Conservation (phyloP, 2,113 vertebrate genomes). For the Osmerus mordax region DNA sequence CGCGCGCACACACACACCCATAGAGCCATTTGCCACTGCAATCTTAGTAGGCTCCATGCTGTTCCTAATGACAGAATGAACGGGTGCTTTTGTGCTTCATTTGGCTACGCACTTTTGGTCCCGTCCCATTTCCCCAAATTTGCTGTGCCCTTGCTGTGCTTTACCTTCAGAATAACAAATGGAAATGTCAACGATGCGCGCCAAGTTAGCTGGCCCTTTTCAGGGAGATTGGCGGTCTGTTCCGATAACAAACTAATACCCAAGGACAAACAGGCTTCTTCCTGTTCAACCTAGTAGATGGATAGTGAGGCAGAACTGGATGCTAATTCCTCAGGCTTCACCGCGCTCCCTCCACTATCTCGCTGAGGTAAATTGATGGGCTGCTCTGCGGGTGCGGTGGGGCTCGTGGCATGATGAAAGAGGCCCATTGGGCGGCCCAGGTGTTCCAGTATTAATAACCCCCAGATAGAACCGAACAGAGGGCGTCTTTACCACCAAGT, state of each 20-base stretch:
- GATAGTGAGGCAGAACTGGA: not conserved
- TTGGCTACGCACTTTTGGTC: too few relatives aligned
- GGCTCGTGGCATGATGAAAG: conserved; percentile 9
- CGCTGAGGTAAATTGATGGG: conserved; percentile 2
- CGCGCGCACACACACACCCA: too few relatives aligned
- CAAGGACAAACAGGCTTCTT: conserved; percentile 1
- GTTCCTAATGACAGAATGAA: too few relatives aligned
- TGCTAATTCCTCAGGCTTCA: not conserved
- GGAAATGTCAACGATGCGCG: too few relatives aligned
- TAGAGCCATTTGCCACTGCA: too few relatives aligned
- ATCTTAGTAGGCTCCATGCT: too few relatives aligned
- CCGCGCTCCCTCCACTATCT: not conserved
- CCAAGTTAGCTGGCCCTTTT: not conserved
- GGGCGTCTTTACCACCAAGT: not conserved
- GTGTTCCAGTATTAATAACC: conserved; percentile 20
- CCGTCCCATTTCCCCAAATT: too few relatives aligned
- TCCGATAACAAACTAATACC: not conserved
- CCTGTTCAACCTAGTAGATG: not conserved
- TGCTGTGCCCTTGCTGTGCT: too few relatives aligned
- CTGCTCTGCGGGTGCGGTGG: not conserved
- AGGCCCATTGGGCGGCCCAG: conserved; percentile 5
- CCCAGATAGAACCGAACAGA: not conserved
- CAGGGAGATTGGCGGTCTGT: not conserved
- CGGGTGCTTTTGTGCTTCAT: too few relatives aligned
- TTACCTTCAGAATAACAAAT: too few relatives aligned